These are phyloP conservation scores for Drosophila ercepeae DNA, from an alignment of 1,140 invertebrate genomes.

Conservation along the genomic window DNA sequence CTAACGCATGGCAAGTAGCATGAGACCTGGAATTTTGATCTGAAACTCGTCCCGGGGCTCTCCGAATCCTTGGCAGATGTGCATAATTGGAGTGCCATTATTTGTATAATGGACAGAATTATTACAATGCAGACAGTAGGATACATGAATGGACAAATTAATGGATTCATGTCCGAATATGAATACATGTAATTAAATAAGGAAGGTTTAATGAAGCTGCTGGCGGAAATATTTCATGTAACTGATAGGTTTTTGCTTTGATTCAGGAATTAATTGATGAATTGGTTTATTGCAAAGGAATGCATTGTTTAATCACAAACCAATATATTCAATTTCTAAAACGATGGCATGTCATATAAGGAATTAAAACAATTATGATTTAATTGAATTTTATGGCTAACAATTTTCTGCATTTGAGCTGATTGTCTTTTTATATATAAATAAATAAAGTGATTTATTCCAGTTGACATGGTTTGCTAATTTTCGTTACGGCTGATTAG, in stretches of 20 bases:
- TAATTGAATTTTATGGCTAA: not conserved
- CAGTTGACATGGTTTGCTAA: too few species aligned
- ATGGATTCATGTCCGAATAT: constrained; percentile 8
- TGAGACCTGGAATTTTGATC: not conserved
- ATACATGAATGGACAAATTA: constrained; percentile 1
- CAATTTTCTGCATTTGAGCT: not conserved
- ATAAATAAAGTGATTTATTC: too few species aligned
- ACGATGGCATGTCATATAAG: not conserved
- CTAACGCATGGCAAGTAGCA: not conserved
- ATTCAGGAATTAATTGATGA: not conserved
- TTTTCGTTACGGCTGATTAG: too few species aligned
- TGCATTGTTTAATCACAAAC: not conserved
- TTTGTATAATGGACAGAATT: constrained; percentile 29
- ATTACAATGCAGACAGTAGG: constrained; percentile 15
- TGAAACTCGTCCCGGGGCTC: not conserved
- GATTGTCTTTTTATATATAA: not conserved
- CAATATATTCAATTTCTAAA: not conserved
- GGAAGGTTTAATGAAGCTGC: not conserved
- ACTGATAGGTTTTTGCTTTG: not conserved
- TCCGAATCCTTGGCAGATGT: constrained; percentile 6
- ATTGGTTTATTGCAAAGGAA: not conserved
- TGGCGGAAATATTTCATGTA: not conserved
- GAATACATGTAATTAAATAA: not conserved
- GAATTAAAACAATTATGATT: not conserved
- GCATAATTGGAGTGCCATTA: constrained; percentile 33